These are phyloP conservation scores for Neodontobutis hainanensis DNA, from an alignment of 2,113 vertebrate genomes.

Conservation along the genomic window DNA sequence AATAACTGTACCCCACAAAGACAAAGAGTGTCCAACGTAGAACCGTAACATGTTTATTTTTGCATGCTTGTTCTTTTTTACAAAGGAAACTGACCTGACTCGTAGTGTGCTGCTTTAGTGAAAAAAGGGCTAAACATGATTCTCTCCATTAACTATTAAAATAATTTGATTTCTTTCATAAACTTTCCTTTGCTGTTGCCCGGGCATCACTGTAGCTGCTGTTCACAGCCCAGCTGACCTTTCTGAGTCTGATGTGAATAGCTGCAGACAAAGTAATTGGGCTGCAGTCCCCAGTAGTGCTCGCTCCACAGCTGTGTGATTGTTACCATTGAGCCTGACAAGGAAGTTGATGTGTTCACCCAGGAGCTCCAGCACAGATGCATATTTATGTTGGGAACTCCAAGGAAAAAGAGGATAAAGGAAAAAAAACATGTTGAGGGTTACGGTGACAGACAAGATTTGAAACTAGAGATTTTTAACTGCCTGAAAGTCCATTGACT, in stretches of 20 bases:
- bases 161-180: too few species aligned
- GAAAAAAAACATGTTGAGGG: constrained; percentile 19
- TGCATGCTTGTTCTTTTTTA: too few species aligned
- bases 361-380: constrained; percentile 49
- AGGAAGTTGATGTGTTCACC: constrained; percentile 46
- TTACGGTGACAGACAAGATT: constrained; percentile 46
- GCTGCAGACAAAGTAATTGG: constrained; percentile 44
- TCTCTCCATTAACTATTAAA: too few species aligned
- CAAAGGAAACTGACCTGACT: too few species aligned
- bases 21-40: too few species aligned
- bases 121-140: too few species aligned
- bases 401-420: constrained; percentile 43
- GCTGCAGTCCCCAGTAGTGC: constrained; percentile 30
- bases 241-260: constrained; percentile 23
- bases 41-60: too few species aligned
- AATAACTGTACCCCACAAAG: too few species aligned
- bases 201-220: too few species aligned
- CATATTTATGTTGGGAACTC: constrained; percentile 31
- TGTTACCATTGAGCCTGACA: constrained; percentile 53
- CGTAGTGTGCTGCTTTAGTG: too few species aligned
- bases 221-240: constrained; percentile 34
- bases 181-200: too few species aligned
- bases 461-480: constrained; percentile 38
- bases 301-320: constrained; percentile 60
- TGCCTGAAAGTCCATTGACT: constrained; percentile 73